Evolutionary conservation across 2,113 vertebrate genomes (phyloP), one percentile per base, ranked within the genome.

Genomic region (Sinocyclocheilus grahami): DNA sequence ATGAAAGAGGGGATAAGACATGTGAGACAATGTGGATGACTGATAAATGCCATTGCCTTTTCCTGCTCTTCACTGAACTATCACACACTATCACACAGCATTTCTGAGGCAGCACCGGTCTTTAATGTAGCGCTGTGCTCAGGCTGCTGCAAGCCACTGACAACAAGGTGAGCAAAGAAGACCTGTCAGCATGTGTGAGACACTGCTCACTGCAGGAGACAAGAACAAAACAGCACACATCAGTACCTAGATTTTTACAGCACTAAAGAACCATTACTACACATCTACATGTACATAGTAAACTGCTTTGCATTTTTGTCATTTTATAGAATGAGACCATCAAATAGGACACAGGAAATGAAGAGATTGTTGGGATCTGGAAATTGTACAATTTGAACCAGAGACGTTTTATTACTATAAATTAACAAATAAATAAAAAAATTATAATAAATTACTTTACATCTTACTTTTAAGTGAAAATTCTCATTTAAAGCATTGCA

Each of bases 101-200:
- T 67, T 72, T 80, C 65, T 65, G 86, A 79, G 71, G 78, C 76
- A 75, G 78, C 14, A 37, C 37, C n/a, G 12, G 13, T 33, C 63
- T 86, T 84, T 80, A 76, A 67, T 75, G 46, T 42, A 81, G 67
- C 4, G 18, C 33, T n/a, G 74, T 46, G 30, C 24, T 42, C 78
- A 13, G 65, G 78, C 69, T 85, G 22, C 48, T 76, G 60, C 71
- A 53, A 81, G 76, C 39, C 20, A 18, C 77, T 63, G 51, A 30
- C 46, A 42, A 16, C 37, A 74, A 55, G 65, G 85, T 62, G 67
- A 84, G 79, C 67, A 76, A 74, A 83, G 42, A 24, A 79, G 18
- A 48, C n/a, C 58, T 80, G 85, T 86, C 87, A 86, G 37, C 11
- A 13, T 53, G 27, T 24, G 20, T 48, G 37, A 86, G 82, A 81